A percentile compares a stretch with the other conserved stretches of the same genome.
phyloP scores from a whole-genome alignment of 1,140 invertebrate genomes.

The Drosophila subobscura region DNA sequence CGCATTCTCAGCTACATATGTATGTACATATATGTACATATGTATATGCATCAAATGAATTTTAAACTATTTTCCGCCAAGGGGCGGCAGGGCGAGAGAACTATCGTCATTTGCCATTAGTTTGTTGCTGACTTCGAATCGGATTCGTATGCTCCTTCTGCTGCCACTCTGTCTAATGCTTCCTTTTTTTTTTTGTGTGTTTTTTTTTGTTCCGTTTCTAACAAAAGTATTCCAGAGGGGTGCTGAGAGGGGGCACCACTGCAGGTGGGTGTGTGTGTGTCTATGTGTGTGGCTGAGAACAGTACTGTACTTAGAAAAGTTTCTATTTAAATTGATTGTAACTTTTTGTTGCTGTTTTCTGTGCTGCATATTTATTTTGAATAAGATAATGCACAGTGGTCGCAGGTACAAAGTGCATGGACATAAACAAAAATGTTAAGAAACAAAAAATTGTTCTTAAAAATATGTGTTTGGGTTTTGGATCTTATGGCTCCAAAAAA shows the following conservation, averaged over 20 bases:
- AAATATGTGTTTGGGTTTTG: too few species aligned
- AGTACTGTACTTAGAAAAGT: conserved; percentile 69
- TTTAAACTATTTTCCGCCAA: conserved; percentile 67
- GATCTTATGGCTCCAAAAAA: too few species aligned
- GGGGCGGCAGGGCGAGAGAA: conserved; percentile 36
- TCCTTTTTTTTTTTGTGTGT: not conserved
- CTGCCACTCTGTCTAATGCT: not conserved
- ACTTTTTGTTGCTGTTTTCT: conserved; percentile 26
- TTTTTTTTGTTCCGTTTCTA: conserved; percentile 7
- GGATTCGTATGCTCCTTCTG: conserved; percentile 23
- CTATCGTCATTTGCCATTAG: conserved; percentile 60
- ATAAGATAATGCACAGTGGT: conserved; percentile 50
- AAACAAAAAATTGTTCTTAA: too few species aligned
- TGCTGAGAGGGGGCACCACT: not conserved
- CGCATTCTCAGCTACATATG: conserved; percentile 12
- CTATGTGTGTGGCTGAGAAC: conserved; percentile 24
- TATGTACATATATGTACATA: conserved; percentile 8
- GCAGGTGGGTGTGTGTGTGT: conserved; percentile 32
- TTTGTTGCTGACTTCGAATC: conserved; percentile 44
- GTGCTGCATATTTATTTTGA: conserved; percentile 29
- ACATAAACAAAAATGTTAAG: too few species aligned
- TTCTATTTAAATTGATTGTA: conserved; percentile 71
- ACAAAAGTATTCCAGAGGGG: conserved; percentile 37
- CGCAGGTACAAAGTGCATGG: too few species aligned
- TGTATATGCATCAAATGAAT: conserved; percentile 68